Evolutionary conservation across 2,888 invertebrate genomes (phyloP).

Genomic region (Lithosia quadra): DNA sequence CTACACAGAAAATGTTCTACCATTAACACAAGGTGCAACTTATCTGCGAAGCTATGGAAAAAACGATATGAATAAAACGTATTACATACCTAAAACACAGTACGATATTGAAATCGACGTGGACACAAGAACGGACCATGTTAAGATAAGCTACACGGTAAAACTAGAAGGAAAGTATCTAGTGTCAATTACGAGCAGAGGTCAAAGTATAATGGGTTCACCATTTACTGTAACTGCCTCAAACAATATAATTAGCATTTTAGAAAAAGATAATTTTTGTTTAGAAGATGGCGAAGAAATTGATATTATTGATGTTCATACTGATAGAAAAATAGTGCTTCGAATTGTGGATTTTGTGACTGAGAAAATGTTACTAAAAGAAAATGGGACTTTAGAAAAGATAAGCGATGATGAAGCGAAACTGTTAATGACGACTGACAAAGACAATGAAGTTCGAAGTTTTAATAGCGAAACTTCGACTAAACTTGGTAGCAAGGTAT

Average conservation of each 20-base stretch:
- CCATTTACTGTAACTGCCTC: constrained; percentile 85
- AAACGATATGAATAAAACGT: constrained; percentile 81
- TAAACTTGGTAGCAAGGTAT: constrained; percentile 26
- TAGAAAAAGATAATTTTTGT: constrained; percentile 75
- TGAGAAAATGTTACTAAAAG: constrained; percentile 85
- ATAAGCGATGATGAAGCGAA: constrained; percentile 80
- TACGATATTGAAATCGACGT: constrained; percentile 85
- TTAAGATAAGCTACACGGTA: constrained; percentile 84
- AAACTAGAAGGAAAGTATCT: constrained; percentile 85
- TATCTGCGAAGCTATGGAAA: constrained; percentile 80
- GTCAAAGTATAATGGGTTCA: constrained; percentile 87
- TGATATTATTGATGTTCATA: constrained; percentile 77
- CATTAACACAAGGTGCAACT: constrained; percentile 78
- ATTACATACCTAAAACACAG: constrained; percentile 79
- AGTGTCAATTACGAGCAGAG: constrained; percentile 85
- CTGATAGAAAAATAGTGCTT: constrained; percentile 81
- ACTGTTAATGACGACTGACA: constrained; percentile 69
- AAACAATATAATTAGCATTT: constrained; percentile 67
- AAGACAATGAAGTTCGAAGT: constrained; percentile 45
- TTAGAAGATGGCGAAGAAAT: constrained; percentile 83
- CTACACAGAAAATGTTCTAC: constrained; percentile 76
- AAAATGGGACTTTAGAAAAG: constrained; percentile 82
- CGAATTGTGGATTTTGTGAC: constrained; percentile 86
- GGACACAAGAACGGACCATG: constrained; percentile 78
- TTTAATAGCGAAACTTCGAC: constrained; percentile 44